Percentiles rank a stretch among this genome's conserved stretches.
These are phyloP conservation scores for Catocala sponsa DNA, from an alignment of 2,888 invertebrate genomes.

Conservation along the genomic window DNA sequence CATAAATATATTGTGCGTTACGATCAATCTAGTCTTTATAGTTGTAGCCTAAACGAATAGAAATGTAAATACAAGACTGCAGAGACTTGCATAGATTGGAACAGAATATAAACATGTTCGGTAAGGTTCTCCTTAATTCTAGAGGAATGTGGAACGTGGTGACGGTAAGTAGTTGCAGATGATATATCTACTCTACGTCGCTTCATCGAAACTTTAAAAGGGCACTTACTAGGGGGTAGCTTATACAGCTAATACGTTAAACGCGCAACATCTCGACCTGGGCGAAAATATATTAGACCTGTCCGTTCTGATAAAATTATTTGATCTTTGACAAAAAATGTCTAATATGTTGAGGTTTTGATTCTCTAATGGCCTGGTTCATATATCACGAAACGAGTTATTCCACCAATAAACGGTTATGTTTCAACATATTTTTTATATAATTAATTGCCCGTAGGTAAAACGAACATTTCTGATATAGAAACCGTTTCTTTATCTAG, in stretches of 20 bases:
- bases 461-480: no score
- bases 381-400: no score
- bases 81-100: constrained; percentile 20
- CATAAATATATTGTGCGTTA: constrained; percentile 42
- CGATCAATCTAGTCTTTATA: constrained; percentile 29
- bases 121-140: constrained; percentile 70
- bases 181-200: constrained; percentile 59
- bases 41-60: constrained; percentile 31
- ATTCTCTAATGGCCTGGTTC: no score
- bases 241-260: constrained; percentile 57
- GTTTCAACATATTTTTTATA: no score
- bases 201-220: constrained; percentile 69
- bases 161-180: constrained; percentile 46
- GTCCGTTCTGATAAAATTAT: no score
- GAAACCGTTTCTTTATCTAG: no score
- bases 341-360: no score
- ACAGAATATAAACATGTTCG: constrained; percentile 36
- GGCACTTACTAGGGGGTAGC: constrained; percentile 78
- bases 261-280: constrained; percentile 18
- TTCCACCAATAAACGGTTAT: no score
- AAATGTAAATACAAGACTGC: constrained; percentile 14
- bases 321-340: no score
- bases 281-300: no score
- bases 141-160: constrained; percentile 82
- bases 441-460: no score